phyloP scores from a whole-genome alignment of 2,888 invertebrate species.

The Anoplius nigerrimus region DNA sequence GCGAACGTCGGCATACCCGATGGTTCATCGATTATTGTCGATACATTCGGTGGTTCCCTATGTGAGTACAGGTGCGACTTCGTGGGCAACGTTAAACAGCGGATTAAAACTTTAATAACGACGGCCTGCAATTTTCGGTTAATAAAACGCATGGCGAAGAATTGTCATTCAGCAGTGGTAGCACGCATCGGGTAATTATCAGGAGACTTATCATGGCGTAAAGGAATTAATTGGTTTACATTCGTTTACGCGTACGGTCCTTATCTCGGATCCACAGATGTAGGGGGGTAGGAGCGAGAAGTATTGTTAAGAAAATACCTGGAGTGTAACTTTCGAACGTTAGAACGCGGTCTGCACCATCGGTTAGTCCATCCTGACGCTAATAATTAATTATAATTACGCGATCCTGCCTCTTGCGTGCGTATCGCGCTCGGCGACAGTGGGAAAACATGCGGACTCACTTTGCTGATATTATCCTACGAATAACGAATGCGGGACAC shows the following conservation, averaged over 20 bases:
- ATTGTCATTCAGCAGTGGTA: constrained; percentile 21
- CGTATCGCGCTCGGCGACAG: too few relatives aligned
- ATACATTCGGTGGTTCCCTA: constrained; percentile 15
- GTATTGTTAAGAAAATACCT: constrained; percentile 5
- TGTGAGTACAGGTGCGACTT: constrained; percentile 43
- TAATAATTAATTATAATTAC: constrained; percentile 3
- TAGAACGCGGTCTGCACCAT: neutral
- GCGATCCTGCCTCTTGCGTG: too few relatives aligned
- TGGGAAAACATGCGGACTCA: too few relatives aligned
- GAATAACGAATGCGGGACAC: too few relatives aligned
- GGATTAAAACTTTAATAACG: constrained; percentile 23
- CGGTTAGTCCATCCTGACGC: neutral
- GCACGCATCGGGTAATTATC: constrained; percentile 21
- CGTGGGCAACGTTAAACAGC: constrained; percentile 10
- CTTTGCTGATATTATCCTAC: too few relatives aligned
- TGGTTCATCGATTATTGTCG: constrained; percentile 40
- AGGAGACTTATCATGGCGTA: constrained; percentile 21
- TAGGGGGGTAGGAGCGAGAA: neutral
- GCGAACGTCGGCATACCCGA: neutral
- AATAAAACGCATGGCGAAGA: constrained; percentile 26
- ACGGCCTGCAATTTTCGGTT: constrained; percentile 21
- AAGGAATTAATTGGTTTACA: constrained; percentile 39
- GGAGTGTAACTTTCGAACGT: neutral
- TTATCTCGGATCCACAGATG: constrained; percentile 23
- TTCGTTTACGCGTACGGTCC: constrained; percentile 23